Conservation (phyloP, 2,888 invertebrate species). For the Drosophila stalkeri region DNA sequence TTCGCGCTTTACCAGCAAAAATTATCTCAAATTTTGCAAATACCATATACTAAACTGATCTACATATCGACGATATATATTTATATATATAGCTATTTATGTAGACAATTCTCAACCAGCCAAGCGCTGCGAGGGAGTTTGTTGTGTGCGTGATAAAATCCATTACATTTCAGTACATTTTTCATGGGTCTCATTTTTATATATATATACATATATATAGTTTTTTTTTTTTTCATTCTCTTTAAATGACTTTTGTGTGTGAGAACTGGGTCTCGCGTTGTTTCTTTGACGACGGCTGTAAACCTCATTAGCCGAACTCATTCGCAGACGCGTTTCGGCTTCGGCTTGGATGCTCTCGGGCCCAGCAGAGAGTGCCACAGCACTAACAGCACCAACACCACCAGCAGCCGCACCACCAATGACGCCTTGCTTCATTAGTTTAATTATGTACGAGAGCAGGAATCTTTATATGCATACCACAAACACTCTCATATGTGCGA, state of each 20-base stretch:
- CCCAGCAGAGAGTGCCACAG: slow-evolving; percentile 22
- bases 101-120: slow-evolving; percentile 29
- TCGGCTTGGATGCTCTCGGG: slow-evolving; percentile 35
- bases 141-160: slow-evolving; percentile 78
- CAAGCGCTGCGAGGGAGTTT: slow-evolving; percentile 51
- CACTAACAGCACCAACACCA: slow-evolving; percentile 1
- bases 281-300: slow-evolving; percentile 67
- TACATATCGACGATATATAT: not conserved
- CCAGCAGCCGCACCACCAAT: slow-evolving; percentile 18
- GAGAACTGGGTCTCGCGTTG: slow-evolving; percentile 77
- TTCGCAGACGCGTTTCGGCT: slow-evolving; percentile 26
- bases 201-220: not conserved
- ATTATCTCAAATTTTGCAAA: too few species aligned
- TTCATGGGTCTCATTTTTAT: slow-evolving; percentile 37
- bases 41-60: too few species aligned
- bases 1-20: too few species aligned
- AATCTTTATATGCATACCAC: slow-evolving; percentile 30
- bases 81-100: slow-evolving; percentile 12
- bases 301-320: slow-evolving; percentile 75
- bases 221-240: slow-evolving; percentile 25
- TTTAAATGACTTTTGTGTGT: slow-evolving; percentile 72
- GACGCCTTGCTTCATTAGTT: slow-evolving; percentile 70
- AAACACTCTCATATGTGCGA: slow-evolving; percentile 7
- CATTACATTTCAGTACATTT: slow-evolving; percentile 73
- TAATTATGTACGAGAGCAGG: slow-evolving; percentile 56